Conservation (phyloP, 2,888 invertebrate species). For the Thereva nobilitata region DNA sequence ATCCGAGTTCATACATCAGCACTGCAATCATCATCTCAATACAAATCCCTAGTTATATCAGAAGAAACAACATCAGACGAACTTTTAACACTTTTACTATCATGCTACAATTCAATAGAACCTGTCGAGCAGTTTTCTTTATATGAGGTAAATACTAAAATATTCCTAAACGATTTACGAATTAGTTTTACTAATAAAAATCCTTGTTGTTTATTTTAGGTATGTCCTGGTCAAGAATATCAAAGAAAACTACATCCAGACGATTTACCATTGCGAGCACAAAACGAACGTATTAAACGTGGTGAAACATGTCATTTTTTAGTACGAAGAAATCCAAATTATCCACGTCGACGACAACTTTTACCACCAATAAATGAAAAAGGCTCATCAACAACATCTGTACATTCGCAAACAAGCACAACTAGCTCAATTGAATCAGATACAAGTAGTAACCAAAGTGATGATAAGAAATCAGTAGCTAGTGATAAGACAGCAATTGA, state of each 20-base stretch:
- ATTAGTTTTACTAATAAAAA: background rate
- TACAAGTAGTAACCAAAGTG: slow-evolving; percentile 1
- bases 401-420: slow-evolving; percentile 33
- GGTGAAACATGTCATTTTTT: slow-evolving; percentile 77
- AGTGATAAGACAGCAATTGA: slow-evolving; percentile 26
- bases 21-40: slow-evolving; percentile 87
- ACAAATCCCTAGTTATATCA: slow-evolving; percentile 87
- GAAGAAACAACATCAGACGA: slow-evolving; percentile 89
- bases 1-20: slow-evolving; percentile 92
- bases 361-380: slow-evolving; percentile 47
- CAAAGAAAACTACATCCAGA: slow-evolving; percentile 87
- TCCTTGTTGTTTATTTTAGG: slow-evolving; percentile 56
- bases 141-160: slow-evolving; percentile 71
- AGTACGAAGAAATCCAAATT: slow-evolving; percentile 79
- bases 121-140: slow-evolving; percentile 84
- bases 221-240: slow-evolving; percentile 79
- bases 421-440: slow-evolving; percentile 22
- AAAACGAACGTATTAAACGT: slow-evolving; percentile 70
- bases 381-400: slow-evolving; percentile 36
- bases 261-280: slow-evolving; percentile 80
- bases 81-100: slow-evolving; percentile 78
- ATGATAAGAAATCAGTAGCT: slow-evolving; percentile 14
- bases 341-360: slow-evolving; percentile 61
- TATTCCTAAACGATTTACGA: background rate
- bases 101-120: slow-evolving; percentile 82